Base-by-base conservation (phyloP, 2,113 vertebrate genomes). In the Syngnathus scovelli region DNA sequence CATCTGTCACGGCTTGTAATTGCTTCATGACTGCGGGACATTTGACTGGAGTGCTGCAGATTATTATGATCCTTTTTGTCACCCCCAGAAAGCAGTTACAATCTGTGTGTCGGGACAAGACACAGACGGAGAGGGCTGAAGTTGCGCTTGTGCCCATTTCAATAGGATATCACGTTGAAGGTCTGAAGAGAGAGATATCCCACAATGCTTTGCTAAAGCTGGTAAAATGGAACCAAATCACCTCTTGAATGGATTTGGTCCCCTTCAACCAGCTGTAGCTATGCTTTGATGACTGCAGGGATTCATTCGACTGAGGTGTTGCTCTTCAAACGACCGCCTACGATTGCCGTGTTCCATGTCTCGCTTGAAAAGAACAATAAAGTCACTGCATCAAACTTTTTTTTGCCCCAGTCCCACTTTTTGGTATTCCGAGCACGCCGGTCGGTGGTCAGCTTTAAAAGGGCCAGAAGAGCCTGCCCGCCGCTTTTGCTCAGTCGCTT, bases 171-270 rank as follows among this genome's bases (percentile, higher is more conserved):
- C 51, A 41, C 12, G 54, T 67, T 55, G 6, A 62, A 62, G 41
- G 21, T 13, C 21, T 62, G 41, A 74, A 70, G 75, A 61, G 69
- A 55, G 76, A 83, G 49, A 52, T 9, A 54, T 41, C 71, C 86
- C 88, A 92, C 75, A 98, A 99, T 99, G 96, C 95, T 98, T 97
- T 98, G 96, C 96, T 98, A 94, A 94, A 98, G 96, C 96, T 99
- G 96, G 96, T 99, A 98, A 99, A 99, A 98, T 98, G 96, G 96
- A 99, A 98, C 96, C 96, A 99, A 98, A 99, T 99, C 96, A 94
- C 76, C 94, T 95, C 73, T 94, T 94, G 90, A 90, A 97, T 96
- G 96, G 96, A 98, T 99, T 99, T 99, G 96, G 96, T 98, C 96
- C 96, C 96, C 96, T 99, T 99, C 96, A 99, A 99, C 96, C 96